phyloP scores from a whole-genome alignment of 2,797 vertebrate genomes.

The Kryptopterus vitreolus region DNA sequence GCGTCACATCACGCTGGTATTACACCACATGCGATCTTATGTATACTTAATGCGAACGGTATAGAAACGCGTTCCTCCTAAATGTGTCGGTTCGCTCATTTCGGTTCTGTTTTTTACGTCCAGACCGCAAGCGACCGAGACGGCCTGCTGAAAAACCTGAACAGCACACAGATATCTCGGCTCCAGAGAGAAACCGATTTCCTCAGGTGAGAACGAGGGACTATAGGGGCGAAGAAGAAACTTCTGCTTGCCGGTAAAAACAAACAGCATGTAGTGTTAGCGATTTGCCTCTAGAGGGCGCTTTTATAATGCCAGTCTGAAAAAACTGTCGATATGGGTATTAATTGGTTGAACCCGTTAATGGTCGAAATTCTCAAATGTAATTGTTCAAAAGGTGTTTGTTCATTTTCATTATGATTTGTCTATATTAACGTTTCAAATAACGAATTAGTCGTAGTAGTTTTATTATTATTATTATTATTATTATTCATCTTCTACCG shows the following conservation, averaged over 20 bases:
- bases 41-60: not conserved
- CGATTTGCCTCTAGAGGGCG: too few species aligned
- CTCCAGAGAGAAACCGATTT: conserved; percentile 75
- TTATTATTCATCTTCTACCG: too few species aligned
- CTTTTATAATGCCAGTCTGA: too few species aligned
- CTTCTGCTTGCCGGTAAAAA: not conserved
- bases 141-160: conserved; percentile 65
- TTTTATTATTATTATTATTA: too few species aligned
- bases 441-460: too few species aligned
- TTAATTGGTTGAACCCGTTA: too few species aligned
- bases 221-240: not conserved
- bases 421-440: too few species aligned
- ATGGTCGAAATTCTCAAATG: too few species aligned
- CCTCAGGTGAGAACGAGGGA: conserved; percentile 72
- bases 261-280: too few species aligned
- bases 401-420: too few species aligned
- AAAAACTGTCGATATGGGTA: too few species aligned
- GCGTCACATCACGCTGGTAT: not conserved
- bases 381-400: too few species aligned
- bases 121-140: conserved; percentile 64
- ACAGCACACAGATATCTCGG: conserved; percentile 67
- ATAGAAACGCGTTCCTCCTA: not conserved
- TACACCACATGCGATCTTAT: not conserved
- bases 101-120: conserved; percentile 29
- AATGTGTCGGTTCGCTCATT: not conserved